These are phyloP conservation scores for Ferrisia virgata DNA, from an alignment of 2,888 invertebrate species.

Conservation along the genomic window DNA sequence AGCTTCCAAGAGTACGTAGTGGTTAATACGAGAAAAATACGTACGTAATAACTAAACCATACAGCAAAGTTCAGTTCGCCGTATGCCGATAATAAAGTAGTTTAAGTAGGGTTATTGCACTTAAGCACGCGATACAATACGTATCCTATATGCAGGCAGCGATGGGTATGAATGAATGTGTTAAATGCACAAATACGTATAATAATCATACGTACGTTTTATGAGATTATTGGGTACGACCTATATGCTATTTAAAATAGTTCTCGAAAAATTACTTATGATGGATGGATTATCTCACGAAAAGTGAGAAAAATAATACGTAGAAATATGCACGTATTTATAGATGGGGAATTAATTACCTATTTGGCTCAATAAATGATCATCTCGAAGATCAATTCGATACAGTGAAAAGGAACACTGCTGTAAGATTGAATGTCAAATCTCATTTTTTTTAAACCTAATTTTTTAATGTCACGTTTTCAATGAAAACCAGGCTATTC, in stretches of 20 bases:
- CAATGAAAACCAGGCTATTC: no score
- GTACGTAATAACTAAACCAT: conserved; percentile 22
- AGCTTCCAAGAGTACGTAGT: neutral
- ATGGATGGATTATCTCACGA: no score
- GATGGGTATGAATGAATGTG: neutral
- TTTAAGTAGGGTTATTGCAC: conserved; percentile 1
- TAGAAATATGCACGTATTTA: no score
- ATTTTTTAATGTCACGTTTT: no score
- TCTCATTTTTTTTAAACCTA: no score
- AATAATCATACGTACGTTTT: neutral
- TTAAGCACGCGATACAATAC: neutral
- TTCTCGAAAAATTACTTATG: no score
- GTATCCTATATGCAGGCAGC: neutral
- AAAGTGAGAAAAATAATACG: no score
- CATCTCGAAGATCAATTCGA: no score
- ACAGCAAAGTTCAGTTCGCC: neutral
- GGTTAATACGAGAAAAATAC: neutral
- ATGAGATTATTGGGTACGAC: neutral
- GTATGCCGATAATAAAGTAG: neutral
- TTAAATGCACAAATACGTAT: conserved; percentile 12
- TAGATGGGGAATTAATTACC: no score
- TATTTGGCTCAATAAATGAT: no score
- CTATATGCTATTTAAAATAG: neutral
- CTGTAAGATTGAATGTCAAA: no score
- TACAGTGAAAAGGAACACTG: no score